Base-by-base conservation (phyloP, 2,797 vertebrate species). In the Tangara arthus region DNA sequence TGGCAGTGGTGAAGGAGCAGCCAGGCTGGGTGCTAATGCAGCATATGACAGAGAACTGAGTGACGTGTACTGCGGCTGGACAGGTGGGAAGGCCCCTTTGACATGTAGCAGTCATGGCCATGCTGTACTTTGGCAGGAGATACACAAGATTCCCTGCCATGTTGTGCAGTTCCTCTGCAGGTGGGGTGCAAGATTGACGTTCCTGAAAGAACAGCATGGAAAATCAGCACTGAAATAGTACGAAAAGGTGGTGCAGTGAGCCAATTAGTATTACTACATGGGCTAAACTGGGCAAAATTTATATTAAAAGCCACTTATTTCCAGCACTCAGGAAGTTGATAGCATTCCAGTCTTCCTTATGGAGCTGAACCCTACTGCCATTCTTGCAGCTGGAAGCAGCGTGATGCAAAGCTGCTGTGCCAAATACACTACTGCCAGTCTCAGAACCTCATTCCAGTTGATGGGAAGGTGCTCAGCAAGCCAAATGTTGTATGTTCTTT, bases 61-160 rank as follows among this genome's bases (percentile, higher is more conserved):
- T 53, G 41, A 23, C 0, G 0, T 22, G 7, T 19, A 3, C 19
- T 7, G 23, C 17, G 47, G 27, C 37, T 90, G 56, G 27, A 70
- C 79, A 35, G 17, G 15, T 88, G 44, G 59, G 37, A 85, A 66
- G 41, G 32, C 56, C 12, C 17, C 70, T 91, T 61, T 73, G 85
- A 49, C 79, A 70, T 49, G 24, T 28, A 5, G 32, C 34, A 59
- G 1, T 47, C 17, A 22, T 63, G 69, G 52, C 49, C 9, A 8
- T n/a, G 37, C 39, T 70, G 39, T 34, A 34, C 35, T 70, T 70
- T 46, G 82, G 60, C 44, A 63, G 60, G 30, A 37, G 26, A 27
- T 37, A 18, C 3, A 14, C 34, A 37, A 39, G 47, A 24, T 73
- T 49, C 2, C 22, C 18, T 47, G 19, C 57, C 44, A 5, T 11